Base-by-base conservation (phyloP, 2,888 invertebrate species). In the Tipula lateralis region DNA sequence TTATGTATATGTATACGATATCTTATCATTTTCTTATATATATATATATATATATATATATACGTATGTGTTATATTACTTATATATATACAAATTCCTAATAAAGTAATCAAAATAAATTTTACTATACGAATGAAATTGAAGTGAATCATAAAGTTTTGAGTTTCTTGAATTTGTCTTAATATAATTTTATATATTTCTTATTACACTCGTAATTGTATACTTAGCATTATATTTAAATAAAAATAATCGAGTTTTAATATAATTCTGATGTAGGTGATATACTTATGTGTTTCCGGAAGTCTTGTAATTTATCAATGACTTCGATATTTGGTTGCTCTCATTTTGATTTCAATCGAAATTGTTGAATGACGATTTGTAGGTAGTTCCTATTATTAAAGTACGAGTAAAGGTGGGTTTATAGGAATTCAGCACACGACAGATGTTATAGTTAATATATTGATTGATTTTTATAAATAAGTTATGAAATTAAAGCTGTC, bases 21-120 rank as follows among this genome's bases (percentile, higher is more conserved):
- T 66, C 66, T 66, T 66, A 66, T 66, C 66, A 66, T 66, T 66
- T 66, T 66, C 66, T 66, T 19, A 66, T 66, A 24, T 66, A 66
- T 66, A 24, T 12, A 2, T 24, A 66, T 66, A 24, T 66, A 66
- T 9, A 66, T 66, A 66, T 6, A 32, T 32, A 32, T 36, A 36
- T 44, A 39, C 4, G 24, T 6, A 39, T 39, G 39, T 13, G 7
- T 32, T 32, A 32, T 32, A 32, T 32, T 32, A 32, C 7, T 32
- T 5, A 5, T 32, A 32, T 32, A 39, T 39, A 66, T 24, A 24
- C 9, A 12, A 24, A 66, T 66, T 66, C 66, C 66, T 24, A 66
- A 66, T 24, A 66, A 66, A 66, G 66, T 66, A 66, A 66, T 66
- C 66, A 66, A 66, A 66, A 66, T 12, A 24, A 24, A 6, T 50